Evolutionary conservation across 2,888 invertebrate genomes (phyloP), one percentile per base, ranked within the genome.

Genomic region (Xestia ashworthii): DNA sequence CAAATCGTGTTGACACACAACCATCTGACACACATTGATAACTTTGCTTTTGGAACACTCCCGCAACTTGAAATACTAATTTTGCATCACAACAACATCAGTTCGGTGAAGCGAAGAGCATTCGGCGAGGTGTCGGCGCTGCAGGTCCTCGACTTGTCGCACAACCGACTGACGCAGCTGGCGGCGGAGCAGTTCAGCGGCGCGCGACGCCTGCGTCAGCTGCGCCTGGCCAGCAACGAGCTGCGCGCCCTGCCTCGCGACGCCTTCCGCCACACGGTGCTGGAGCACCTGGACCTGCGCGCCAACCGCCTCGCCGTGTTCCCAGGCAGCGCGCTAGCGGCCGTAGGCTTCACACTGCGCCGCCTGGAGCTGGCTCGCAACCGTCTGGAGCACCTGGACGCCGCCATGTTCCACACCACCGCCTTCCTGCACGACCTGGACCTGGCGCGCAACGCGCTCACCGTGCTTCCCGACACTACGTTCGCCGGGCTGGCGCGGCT

Each of bases 391-490:
- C 98, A 98, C 90, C 95, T 99, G 71, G 98, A 99, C 91, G 98
- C 98, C 68, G 98, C 98, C 55, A 98, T 98, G 94, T 98, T 98
- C 88, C 98, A 91, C 65, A 87, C 92, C 0, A 93, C 98, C 41
- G 97, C 98, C 16, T 98, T 98, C 90, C 94, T 99, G 44, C 97
- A 98, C 71, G 97, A 98, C 84, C 95, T 99, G 53, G 98, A 98
- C 91, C 94, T 99, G 78, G 98, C 98, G 6, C 97, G 96, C 85
- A 99, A 99, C 93, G 97, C 98, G 83, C 97, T 98, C 69, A 98
- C 98, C 0, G 98, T 98, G 77, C 95, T 99, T 65, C 98, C 98
- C 0, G 98, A 98, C 91, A 98, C 98, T 91, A 98, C 98, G 1
- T 98, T 99, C 90, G 97, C 98, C 4, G 98, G 98, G 76, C 95